These are phyloP conservation scores for Hemicrepidius hirtus DNA, from an alignment of 2,888 invertebrate genomes.

Conservation along the genomic window DNA sequence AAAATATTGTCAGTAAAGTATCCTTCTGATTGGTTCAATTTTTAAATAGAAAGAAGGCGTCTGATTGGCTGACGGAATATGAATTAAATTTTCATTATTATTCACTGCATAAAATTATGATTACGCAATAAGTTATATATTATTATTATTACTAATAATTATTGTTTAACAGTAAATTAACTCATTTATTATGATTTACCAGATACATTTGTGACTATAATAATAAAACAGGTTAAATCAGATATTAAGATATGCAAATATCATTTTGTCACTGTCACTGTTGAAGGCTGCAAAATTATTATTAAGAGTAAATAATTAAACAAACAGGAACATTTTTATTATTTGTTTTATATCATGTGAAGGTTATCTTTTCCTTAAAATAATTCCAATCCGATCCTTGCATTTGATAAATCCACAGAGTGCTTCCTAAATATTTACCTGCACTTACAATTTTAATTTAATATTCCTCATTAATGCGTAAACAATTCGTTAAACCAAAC, in stretches of 20 bases:
- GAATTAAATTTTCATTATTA: too few relatives aligned
- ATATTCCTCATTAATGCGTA: slow-evolving; percentile 33
- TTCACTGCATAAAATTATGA: background rate
- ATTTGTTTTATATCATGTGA: slow-evolving; percentile 19
- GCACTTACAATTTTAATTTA: slow-evolving; percentile 1
- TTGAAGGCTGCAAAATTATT: slow-evolving; percentile 31
- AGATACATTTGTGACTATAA: slow-evolving; percentile 8
- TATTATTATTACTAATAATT: slow-evolving; percentile 4
- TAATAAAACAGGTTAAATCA: slow-evolving; percentile 21
- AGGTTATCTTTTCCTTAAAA: background rate
- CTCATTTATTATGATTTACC: slow-evolving; percentile 14
- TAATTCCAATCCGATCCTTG: background rate
- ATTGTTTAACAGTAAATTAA: slow-evolving; percentile 14
- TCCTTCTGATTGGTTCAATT: too few relatives aligned
- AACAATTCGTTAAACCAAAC: slow-evolving; percentile 15
- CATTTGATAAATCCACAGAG: background rate
- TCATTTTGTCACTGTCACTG: slow-evolving; percentile 35
- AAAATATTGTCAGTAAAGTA: too few relatives aligned
- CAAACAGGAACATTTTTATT: slow-evolving; percentile 19
- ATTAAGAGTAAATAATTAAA: slow-evolving; percentile 38
- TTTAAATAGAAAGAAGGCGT: too few relatives aligned
- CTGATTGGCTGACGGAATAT: too few relatives aligned
- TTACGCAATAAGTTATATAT: slow-evolving; percentile 5
- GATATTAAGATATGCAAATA: slow-evolving; percentile 34
- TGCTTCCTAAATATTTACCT: too few relatives aligned